Evolutionary conservation across 2,113 vertebrate species (phyloP), one percentile per base, ranked within the genome.

Genomic region (Elgaria multicarinata): DNA sequence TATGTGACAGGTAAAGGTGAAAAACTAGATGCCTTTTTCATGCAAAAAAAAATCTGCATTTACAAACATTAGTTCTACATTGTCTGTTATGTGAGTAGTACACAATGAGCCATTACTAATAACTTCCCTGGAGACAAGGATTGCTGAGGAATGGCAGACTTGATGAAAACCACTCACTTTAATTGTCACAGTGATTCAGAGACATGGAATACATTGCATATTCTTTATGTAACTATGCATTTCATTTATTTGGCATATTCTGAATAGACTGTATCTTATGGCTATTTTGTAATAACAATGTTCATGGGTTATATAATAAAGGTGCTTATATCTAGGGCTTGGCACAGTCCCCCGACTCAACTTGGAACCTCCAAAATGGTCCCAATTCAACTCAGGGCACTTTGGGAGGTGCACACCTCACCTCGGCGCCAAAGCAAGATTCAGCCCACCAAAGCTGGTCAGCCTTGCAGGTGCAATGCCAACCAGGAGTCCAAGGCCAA

Each of bases 21-120:
- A 90, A 79, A 93, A 85, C 85, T 75, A 0, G 55, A 26, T 83
- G n/a, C n/a, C 22, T 91, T 94, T 89, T 96, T 94, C 76, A 55
- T 90, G 74, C 83, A 42, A 78, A 50, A 42, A 78, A 50, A 91
- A 79, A 31, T 42, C 69, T 75, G 31, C 90, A 3, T 85, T n/a
- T 88, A 44, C 89, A 36, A 87, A 88, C 36, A 87, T 72, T 87
- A 92, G 62, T 87, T 12, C 9, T 93, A 28, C 78, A 78, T 93
- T 93, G 53, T 92, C 39, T 92, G 12, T 6, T 1, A 46, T 72
- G 80, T 55, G 13, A 94, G 82, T 77, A 74, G 36, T 58, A 69
- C 44, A 87, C 2, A 53, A 33, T 62, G 67, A 4, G 2, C 12
- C 76, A 12, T 3, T 24, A 13, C 18, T 75, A 80, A 88, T 90